These are phyloP conservation scores for Hyles euphorbiae DNA, from an alignment of 1,140 invertebrate species.

Conservation along the genomic window DNA sequence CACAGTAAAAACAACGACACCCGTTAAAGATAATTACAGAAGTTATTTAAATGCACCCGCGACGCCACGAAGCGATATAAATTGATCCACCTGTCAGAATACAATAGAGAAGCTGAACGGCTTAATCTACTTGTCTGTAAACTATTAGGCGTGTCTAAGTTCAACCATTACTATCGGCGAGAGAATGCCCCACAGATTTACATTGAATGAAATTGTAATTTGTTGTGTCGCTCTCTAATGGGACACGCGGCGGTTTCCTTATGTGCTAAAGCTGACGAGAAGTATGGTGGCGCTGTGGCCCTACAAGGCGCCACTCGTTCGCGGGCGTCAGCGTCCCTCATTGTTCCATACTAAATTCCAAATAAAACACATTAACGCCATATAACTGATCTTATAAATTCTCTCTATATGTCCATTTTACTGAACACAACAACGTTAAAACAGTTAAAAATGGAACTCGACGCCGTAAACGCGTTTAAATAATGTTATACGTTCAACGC, in stretches of 20 bases:
- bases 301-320: conserved; percentile 39
- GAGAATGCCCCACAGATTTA: conserved; percentile 50
- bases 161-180: conserved; percentile 52
- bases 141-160: conserved; percentile 57
- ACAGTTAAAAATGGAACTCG: neutral
- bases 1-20: neutral
- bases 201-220: conserved; percentile 73
- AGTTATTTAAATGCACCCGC: conserved; percentile 30
- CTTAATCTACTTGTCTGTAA: conserved; percentile 54
- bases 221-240: conserved; percentile 56
- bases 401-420: neutral
- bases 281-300: conserved; percentile 34
- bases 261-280: conserved; percentile 42
- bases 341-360: conserved; percentile 46
- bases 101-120: conserved; percentile 40
- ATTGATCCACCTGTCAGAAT: conserved; percentile 39
- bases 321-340: conserved; percentile 45
- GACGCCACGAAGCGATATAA: conserved; percentile 22
- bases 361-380: conserved; percentile 16
- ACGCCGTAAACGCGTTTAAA: conserved; percentile 2
- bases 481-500: conserved; percentile 4
- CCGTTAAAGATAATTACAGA: conserved; percentile 24
- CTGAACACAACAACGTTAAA: neutral
- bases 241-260: conserved; percentile 42
- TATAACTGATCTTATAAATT: conserved; percentile 14